Conservation (phyloP, 2,888 invertebrate genomes). For the Thera britannica region DNA sequence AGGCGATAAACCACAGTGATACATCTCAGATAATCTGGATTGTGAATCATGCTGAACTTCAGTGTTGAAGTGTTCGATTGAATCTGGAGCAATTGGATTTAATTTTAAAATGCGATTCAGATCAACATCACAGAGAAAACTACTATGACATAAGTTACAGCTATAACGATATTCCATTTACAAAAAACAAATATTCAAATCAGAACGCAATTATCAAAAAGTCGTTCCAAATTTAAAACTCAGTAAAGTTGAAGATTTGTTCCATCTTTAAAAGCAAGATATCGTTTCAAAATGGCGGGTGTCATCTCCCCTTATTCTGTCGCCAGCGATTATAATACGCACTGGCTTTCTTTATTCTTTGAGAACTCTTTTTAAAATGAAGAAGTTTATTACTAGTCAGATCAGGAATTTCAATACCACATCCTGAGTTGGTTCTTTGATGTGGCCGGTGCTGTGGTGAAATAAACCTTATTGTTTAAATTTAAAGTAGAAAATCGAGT, state of each 20-base stretch:
- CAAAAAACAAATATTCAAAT: constrained; percentile 16
- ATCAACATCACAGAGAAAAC: background rate
- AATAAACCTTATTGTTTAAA: constrained; percentile 24
- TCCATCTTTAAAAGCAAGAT: constrained; percentile 38
- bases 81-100: background rate
- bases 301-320: constrained; percentile 38
- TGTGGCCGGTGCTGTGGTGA: constrained; percentile 56
- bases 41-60: constrained; percentile 35
- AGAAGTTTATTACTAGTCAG: constrained; percentile 81
- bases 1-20: constrained; percentile 53
- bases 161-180: background rate
- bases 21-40: constrained; percentile 39
- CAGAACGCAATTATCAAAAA: constrained; percentile 29
- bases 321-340: constrained; percentile 41
- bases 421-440: constrained; percentile 80
- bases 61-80: constrained; percentile 23
- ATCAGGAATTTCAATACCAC: constrained; percentile 83
- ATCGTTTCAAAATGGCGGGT: constrained; percentile 40
- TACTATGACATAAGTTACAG: background rate
- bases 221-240: constrained; percentile 32
- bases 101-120: constrained; percentile 9
- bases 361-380: constrained; percentile 50
- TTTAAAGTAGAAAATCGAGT: constrained; percentile 22
- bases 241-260: constrained; percentile 34
- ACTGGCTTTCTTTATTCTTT: constrained; percentile 41